phyloP scores from a whole-genome alignment of 2,113 vertebrate species.

The Synchiropus splendidus region DNA sequence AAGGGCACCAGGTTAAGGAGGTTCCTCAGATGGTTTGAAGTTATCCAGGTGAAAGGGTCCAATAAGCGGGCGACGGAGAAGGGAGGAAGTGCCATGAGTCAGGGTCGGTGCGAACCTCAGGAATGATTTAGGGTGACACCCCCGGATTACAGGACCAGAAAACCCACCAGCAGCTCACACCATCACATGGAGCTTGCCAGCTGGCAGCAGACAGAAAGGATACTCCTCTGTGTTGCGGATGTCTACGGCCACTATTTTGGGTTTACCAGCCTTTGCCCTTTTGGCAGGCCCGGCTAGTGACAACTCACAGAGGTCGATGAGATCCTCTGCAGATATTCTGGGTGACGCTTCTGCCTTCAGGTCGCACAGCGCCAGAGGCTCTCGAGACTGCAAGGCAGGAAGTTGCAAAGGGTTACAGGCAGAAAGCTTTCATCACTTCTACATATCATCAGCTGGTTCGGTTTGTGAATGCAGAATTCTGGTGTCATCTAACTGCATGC shows the following conservation, averaged over 20 bases:
- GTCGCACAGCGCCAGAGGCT: slow-evolving; percentile 82
- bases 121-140: no score
- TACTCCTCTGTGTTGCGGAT: slow-evolving; percentile 91
- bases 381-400: slow-evolving; percentile 73
- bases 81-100: no score
- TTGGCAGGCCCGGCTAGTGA: slow-evolving; percentile 68
- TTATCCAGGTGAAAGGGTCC: not conserved
- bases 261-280: slow-evolving; percentile 80
- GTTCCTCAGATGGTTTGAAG: not conserved
- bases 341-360: slow-evolving; percentile 93
- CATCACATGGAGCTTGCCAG: not conserved
- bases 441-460: no score
- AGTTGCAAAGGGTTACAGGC: no score
- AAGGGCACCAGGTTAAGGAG: slow-evolving; percentile 64
- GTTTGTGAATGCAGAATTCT: no score
- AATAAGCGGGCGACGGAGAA: no score
- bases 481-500: no score
- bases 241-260: slow-evolving; percentile 89
- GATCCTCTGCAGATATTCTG: slow-evolving; percentile 90
- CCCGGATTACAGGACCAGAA: no score
- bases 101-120: no score
- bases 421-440: no score
- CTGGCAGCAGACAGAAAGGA: slow-evolving; percentile 66
- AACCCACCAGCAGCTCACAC: no score
- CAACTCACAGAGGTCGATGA: slow-evolving; percentile 92